Percentiles rank a stretch among this genome's conserved stretches.
Evolutionary conservation across 2,797 vertebrate genomes (phyloP).

Genomic region (Bucorvus abyssinicus): DNA sequence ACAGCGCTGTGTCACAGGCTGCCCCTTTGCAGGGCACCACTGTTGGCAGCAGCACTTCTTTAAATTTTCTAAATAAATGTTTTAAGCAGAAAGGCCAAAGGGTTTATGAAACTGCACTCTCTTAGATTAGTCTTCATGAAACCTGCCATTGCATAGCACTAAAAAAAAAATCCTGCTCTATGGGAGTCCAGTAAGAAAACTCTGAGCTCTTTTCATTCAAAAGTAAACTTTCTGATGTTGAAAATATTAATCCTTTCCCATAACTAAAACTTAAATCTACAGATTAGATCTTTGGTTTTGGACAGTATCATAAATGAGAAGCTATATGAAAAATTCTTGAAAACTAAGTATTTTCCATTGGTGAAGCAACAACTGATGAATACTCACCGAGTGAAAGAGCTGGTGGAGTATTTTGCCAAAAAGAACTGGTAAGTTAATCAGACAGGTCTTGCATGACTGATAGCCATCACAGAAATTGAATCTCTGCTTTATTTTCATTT

Average conservation of each 20-base stretch:
- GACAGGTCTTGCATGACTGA: background rate
- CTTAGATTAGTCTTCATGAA: background rate
- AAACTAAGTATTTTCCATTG: constrained; percentile 81
- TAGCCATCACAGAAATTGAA: background rate
- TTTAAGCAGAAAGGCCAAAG: background rate
- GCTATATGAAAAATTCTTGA: constrained; percentile 79
- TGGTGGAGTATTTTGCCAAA: constrained; percentile 80
- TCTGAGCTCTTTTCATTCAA: background rate
- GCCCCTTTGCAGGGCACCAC: background rate
- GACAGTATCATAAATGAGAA: constrained; percentile 78
- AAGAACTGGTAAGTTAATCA: constrained; percentile 79
- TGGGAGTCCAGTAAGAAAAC: background rate
- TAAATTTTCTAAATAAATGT: background rate
- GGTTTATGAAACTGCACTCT: background rate
- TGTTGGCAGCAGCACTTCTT: background rate
- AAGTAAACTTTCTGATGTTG: background rate
- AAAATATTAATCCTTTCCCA: background rate
- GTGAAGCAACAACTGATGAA: constrained; percentile 79
- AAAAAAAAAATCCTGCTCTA: background rate
- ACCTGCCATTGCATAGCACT: background rate
- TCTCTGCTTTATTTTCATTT: background rate
- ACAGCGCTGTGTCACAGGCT: background rate
- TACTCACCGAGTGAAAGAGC: constrained; percentile 75
- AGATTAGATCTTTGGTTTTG: constrained; percentile 85
- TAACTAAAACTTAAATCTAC: background rate